Evolutionary conservation across 2,113 vertebrate genomes (phyloP).

Genomic region (Spilogale gracilis): DNA sequence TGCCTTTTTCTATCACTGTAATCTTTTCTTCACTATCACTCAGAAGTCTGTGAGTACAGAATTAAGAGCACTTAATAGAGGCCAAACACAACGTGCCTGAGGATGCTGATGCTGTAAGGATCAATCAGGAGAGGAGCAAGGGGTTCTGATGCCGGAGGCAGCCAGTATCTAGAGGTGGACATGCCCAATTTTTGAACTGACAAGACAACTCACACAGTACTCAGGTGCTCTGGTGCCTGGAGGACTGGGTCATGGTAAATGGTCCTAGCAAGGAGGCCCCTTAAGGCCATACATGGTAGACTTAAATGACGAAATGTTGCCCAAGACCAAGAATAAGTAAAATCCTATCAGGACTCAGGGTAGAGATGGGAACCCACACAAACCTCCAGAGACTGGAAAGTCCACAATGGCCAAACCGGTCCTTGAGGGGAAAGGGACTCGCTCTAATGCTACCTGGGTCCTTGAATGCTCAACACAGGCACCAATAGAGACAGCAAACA

Average conservation of each 20-base stretch:
- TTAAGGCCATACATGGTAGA: neutral
- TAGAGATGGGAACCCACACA: neutral
- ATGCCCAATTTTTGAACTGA: neutral
- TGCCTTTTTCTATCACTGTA: neutral
- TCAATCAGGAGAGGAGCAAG: neutral
- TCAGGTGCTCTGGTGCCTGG: neutral
- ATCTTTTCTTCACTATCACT: conserved; percentile 21
- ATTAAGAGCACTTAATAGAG: conserved; percentile 51
- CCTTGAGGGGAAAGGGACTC: neutral
- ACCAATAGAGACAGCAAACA: neutral
- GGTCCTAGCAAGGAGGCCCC: neutral
- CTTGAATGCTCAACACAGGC: neutral
- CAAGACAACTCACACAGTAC: neutral
- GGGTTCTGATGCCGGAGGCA: neutral
- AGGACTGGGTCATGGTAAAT: neutral
- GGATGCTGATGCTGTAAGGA: neutral
- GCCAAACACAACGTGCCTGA: neutral
- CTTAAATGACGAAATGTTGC: neutral
- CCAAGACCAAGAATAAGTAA: neutral
- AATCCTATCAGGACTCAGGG: neutral
- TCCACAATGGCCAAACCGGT: neutral
- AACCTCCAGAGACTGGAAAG: neutral
- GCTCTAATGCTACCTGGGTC: neutral
- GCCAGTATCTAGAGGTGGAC: neutral
- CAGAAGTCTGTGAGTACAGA: conserved; percentile 42